Percentiles rank a stretch among this genome's conserved stretches.
phyloP scores from a whole-genome alignment of 2,113 vertebrate species.

The Bolborhynchus lineola region DNA sequence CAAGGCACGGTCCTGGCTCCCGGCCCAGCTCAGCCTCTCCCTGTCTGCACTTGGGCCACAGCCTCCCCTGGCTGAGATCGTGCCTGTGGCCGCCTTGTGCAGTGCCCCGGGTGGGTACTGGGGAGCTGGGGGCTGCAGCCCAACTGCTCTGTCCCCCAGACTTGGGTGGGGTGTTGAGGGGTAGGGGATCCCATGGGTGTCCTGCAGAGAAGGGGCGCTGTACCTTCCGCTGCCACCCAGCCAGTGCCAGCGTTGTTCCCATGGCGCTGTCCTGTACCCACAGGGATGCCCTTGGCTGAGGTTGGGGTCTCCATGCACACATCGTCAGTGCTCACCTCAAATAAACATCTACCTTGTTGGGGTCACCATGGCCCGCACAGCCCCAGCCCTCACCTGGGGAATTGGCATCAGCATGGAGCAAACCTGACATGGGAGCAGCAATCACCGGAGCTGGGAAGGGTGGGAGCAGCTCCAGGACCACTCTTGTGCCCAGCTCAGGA shows the following conservation, averaged over 20 bases:
- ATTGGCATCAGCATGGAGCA: not conserved
- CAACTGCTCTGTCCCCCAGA: not conserved
- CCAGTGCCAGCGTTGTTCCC: not conserved
- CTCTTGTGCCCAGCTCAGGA: not conserved
- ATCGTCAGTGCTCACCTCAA: accelerated
- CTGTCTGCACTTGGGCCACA: not conserved
- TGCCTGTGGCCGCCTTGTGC: not conserved
- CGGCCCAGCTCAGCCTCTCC: not conserved
- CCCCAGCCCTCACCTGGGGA: not conserved
- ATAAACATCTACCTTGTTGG: not conserved
- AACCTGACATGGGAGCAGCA: accelerated
- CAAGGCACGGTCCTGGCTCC: not conserved
- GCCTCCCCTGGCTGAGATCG: not conserved
- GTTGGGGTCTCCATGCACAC: accelerated
- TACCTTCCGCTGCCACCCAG: accelerated
- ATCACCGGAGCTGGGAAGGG: not conserved
- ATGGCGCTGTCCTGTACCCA: not conserved
- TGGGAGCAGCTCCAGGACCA: not conserved
- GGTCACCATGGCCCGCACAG: accelerated
- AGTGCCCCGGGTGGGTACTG: accelerated
- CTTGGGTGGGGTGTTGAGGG: not conserved
- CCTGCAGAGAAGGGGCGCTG: not conserved
- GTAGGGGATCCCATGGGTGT: not conserved
- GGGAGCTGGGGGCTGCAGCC: not conserved
- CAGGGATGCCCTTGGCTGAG: accelerated